phyloP scores from a whole-genome alignment of 2,888 invertebrate species.

The Chesias legatella region DNA sequence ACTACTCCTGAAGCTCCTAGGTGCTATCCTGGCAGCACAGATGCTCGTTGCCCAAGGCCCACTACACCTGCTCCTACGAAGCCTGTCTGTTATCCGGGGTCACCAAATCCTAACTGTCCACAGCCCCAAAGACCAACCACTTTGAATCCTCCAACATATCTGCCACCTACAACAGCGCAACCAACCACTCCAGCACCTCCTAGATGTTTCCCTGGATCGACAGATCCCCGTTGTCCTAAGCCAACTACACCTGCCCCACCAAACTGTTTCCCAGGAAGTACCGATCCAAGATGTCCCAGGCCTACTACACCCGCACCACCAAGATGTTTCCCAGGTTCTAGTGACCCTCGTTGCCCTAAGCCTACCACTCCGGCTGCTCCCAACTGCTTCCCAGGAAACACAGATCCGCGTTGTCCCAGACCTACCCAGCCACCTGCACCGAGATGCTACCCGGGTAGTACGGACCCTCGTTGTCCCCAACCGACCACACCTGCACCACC shows the following conservation, averaged over 20 bases:
- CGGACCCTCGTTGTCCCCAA: slow-evolving; percentile 48
- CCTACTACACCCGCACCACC: slow-evolving; percentile 12
- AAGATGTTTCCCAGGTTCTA: slow-evolving; percentile 28
- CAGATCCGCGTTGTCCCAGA: slow-evolving; percentile 32
- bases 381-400: slow-evolving; percentile 32
- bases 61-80: slow-evolving; percentile 20
- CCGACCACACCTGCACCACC: slow-evolving; percentile 36
- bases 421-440: slow-evolving; percentile 44
- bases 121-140: slow-evolving; percentile 31
- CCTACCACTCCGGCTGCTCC: slow-evolving; percentile 30
- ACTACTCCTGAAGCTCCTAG: slow-evolving; percentile 17
- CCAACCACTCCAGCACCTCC: slow-evolving; percentile 34
- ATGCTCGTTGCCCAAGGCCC: slow-evolving; percentile 42
- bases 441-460: slow-evolving; percentile 37
- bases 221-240: slow-evolving; percentile 28
- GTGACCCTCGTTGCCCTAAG: slow-evolving; percentile 39
- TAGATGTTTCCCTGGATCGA: slow-evolving; percentile 31
- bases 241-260: slow-evolving; percentile 27
- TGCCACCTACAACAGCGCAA: slow-evolving; percentile 21
- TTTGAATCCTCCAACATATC: slow-evolving; percentile 33
- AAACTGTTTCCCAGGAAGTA: slow-evolving; percentile 31
- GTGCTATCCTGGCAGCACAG: slow-evolving; percentile 27
- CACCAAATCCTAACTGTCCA: slow-evolving; percentile 33
- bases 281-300: slow-evolving; percentile 36
- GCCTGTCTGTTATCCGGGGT: slow-evolving; percentile 34